A percentile compares a stretch with the other conserved stretches of the same genome.
Conservation (phyloP, 2,888 invertebrate species). For the Nemurella pictetii region DNA sequence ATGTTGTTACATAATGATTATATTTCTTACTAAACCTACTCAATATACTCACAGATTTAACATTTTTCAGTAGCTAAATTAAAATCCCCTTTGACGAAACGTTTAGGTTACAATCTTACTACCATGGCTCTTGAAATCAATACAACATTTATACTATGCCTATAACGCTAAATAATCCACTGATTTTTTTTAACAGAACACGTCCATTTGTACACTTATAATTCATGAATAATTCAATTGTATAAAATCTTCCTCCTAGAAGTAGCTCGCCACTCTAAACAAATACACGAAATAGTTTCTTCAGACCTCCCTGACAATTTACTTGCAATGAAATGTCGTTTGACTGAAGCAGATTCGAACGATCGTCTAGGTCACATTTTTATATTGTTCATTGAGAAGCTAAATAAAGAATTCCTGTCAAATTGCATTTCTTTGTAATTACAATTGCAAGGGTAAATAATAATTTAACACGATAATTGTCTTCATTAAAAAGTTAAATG, state of each 20-base stretch:
- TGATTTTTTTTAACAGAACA: background rate
- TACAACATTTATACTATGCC: no score
- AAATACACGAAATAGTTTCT: background rate
- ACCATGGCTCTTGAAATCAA: no score
- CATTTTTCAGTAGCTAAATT: background rate
- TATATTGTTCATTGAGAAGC: no score
- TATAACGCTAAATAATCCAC: background rate
- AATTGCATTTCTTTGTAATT: background rate
- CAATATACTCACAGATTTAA: background rate
- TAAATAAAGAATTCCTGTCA: background rate
- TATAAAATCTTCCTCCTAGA: background rate
- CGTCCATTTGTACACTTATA: background rate
- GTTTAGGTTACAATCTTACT: no score
- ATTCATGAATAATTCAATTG: background rate
- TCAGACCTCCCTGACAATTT: background rate
- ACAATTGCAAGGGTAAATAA: background rate
- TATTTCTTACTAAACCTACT: background rate
- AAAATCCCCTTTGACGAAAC: no score
- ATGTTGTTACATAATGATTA: background rate
- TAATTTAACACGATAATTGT: background rate
- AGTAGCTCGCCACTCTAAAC: background rate
- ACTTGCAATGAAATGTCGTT: background rate
- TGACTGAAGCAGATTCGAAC: background rate
- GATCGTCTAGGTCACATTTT: background rate
- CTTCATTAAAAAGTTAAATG: background rate